Percentiles rank a stretch among this genome's conserved stretches.
Evolutionary conservation across 1,140 invertebrate genomes (phyloP).

Genomic region (Nasonia longicornis): DNA sequence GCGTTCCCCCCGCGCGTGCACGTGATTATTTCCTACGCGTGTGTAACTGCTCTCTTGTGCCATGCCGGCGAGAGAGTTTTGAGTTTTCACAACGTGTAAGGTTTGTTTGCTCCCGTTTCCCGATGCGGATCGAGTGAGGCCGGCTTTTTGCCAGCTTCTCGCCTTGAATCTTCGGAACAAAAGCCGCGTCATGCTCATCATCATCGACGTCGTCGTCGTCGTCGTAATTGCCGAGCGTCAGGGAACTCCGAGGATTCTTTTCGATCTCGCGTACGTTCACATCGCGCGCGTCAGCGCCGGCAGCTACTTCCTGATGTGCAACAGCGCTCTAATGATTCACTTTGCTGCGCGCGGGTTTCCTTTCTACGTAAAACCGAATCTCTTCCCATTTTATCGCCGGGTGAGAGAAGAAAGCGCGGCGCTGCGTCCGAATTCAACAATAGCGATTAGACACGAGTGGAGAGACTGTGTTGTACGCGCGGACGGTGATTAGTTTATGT

Average conservation of each 20-base stretch:
- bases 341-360: background rate
- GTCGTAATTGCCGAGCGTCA: background rate
- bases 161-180: background rate
- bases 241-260: background rate
- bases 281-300: background rate
- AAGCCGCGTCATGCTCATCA: background rate
- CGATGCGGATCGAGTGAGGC: background rate
- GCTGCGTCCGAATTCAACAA: background rate
- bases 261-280: background rate
- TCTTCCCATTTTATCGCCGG: too few relatives aligned
- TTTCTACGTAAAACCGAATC: background rate
- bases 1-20: background rate
- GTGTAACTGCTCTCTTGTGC: slow-evolving; percentile 3
- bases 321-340: background rate
- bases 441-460: background rate
- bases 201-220: background rate
- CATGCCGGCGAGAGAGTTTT: background rate
- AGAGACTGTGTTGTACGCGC: background rate
- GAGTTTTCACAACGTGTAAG: too few relatives aligned
- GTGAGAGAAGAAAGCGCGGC: background rate
- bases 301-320: background rate
- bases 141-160: background rate
- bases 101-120: background rate
- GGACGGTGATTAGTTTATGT: slow-evolving; percentile 68
- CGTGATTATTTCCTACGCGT: slow-evolving; percentile 42